Base-by-base conservation (phyloP, 2,888 invertebrate genomes). In the Torymus aiolomorphi region DNA sequence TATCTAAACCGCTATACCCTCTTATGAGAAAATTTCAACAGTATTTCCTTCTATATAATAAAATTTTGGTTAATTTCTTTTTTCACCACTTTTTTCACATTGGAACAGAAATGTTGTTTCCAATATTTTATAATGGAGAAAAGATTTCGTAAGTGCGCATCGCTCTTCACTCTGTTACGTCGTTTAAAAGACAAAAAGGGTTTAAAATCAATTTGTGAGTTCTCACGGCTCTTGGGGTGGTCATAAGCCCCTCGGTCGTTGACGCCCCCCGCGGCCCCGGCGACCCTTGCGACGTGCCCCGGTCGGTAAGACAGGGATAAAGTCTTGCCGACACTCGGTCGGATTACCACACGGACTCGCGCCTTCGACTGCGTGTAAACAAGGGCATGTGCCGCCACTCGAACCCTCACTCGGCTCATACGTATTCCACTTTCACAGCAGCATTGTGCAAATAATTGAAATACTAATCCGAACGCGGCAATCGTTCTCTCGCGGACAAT, bases 401-500 rank as follows among this genome's bases (percentile, higher is more conserved):
- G 78, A 81, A 52, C 24, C 49, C 57, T 13, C 31, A 10, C 54
- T 3, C 70, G 56, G 14, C 54, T 52, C 31, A 31, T 31, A 31
- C 31, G 31, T 31, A 31, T 31, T 31, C 49, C 16, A 18, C 3
- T 31, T 20, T 62, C 11, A 42, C 16, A 78, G 84, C 84, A 85
- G n/a, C 84, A 87, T 88, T 88, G 88, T 87, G 84, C 86, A 89
- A 90, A 90, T 89, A 89, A 90, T 89, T 89, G 90, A 89, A 89
- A 90, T 86, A 86, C 87, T 90, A 90, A 90, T 90, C 90, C 87
- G 77, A 2, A 4, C 72, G 69, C 78, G 80, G 67, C 81, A 79
- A 83, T 84, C 82, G 49, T 8, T 16, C 2, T 2, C 2, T 3
- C 31, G 31, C 69, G 56, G n/a, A 57, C 13, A 57, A 70, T 56